Evolutionary conservation across 2,888 invertebrate species (phyloP).

Genomic region (Caprella mutica): DNA sequence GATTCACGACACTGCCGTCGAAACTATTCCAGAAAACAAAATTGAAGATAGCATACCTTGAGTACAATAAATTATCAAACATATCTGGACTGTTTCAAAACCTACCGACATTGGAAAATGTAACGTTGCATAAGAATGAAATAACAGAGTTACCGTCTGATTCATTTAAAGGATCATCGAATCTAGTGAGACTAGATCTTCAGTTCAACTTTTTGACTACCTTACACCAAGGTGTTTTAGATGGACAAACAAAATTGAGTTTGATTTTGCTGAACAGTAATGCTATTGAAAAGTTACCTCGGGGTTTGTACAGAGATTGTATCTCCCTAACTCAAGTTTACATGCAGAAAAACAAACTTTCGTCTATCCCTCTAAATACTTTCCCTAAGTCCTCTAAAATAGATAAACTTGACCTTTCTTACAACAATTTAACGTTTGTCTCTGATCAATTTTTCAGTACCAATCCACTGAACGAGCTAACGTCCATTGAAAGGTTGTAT

Average conservation of each 20-base stretch:
- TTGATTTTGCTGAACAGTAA: conserved; percentile 2
- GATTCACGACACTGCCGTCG: background rate
- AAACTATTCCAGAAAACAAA: background rate
- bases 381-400: background rate
- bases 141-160: background rate
- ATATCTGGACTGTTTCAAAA: conserved; percentile 46
- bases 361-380: background rate
- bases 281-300: background rate
- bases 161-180: conserved; percentile 3
- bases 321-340: background rate
- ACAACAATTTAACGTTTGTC: conserved; percentile 30
- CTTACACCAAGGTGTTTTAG: conserved; percentile 5
- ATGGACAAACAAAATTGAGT: background rate
- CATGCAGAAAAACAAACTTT: background rate
- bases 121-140: conserved; percentile 48
- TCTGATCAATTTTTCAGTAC: background rate
- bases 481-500: conserved; percentile 1
- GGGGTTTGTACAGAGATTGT: conserved; percentile 1
- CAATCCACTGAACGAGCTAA: conserved; percentile 1
- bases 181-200: conserved; percentile 7
- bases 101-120: conserved; percentile 45
- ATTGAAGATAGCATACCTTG: conserved; percentile 37
- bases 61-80: conserved; percentile 45
- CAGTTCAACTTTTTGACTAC: background rate
- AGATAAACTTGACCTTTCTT: conserved; percentile 31